phyloP scores from a whole-genome alignment of 2,113 vertebrate species.

The Syngnathus floridae region DNA sequence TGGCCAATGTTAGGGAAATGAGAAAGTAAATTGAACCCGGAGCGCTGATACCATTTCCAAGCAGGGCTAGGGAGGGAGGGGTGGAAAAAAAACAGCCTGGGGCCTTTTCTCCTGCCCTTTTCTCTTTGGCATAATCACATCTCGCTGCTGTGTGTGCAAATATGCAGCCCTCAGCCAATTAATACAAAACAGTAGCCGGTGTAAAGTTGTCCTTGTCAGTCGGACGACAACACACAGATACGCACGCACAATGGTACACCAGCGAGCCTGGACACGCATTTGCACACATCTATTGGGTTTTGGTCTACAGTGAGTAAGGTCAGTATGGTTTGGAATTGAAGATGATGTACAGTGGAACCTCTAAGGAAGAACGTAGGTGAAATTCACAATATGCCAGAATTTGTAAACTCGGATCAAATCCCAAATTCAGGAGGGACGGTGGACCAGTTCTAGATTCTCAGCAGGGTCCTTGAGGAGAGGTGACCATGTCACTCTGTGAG shows the following conservation, averaged over 20 bases:
- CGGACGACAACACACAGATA: slow-evolving; percentile 3
- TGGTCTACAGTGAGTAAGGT: neutral
- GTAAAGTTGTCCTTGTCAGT: slow-evolving; percentile 26
- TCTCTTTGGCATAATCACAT: slow-evolving; percentile 28
- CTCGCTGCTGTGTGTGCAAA: slow-evolving; percentile 16
- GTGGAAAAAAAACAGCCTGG: slow-evolving; percentile 5
- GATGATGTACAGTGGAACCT: neutral
- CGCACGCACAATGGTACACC: neutral
- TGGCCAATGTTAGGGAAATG: slow-evolving; percentile 52
- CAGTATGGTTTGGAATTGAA: neutral
- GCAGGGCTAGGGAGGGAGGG: neutral
- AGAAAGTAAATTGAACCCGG: slow-evolving; percentile 52
- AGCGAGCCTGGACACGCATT: neutral
- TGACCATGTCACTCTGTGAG: too few species aligned
- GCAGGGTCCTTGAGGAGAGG: too few species aligned
- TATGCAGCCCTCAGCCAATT: slow-evolving; percentile 20
- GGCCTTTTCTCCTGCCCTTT: slow-evolving; percentile 8
- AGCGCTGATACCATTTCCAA: slow-evolving; percentile 35
- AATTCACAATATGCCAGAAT: neutral
- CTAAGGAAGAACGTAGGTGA: neutral
- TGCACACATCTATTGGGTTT: neutral
- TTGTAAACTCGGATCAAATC: neutral
- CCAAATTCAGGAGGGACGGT: too few species aligned
- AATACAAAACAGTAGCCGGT: slow-evolving; percentile 15
- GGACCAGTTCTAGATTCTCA: too few species aligned